Base-by-base conservation (phyloP, 2,797 vertebrate genomes). In the Sebastes iracundus region DNA sequence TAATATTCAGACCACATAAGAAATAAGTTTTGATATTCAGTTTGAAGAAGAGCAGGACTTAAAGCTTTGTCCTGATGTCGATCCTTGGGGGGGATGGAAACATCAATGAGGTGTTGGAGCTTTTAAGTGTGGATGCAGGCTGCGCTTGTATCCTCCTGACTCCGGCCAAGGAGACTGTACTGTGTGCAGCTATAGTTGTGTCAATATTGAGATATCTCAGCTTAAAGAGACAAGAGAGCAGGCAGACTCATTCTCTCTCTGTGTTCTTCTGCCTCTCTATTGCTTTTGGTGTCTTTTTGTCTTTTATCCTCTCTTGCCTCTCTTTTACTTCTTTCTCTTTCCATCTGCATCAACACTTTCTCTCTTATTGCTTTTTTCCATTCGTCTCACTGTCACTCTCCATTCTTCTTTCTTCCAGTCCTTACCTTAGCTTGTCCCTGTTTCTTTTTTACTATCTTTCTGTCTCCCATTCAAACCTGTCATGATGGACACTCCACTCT, bases 1-100 rank as follows among this genome's bases (percentile, higher is more conserved):
- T 71, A 33, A 81, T 77, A 70, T 89, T 85, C 81, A 69, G 55
- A 28, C 30, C 76, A 76, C 72, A 72, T 64, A 33, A 69, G 33
- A 65, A 65, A 83, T 30, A 71, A 75, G 62, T 79, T 86, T 83
- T 76, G 62, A 84, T 88, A 84, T 89, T 78, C 79, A 28, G 80
- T 85, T 90, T 90, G 88, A 92, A 92, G 85, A 86, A 20, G 80
- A 82, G 70, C 68, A 79, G 77, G 60, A 85, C 79, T 86, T 81
- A 68, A 75, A 65, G 74, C 76, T 77, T 86, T 79, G 76, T 87
- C 87, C 84, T 90, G 80, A 81, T 85, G 81, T 83, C 22, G 25
- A 81, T 81, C 85, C 86, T 79, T 18, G 12, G 8, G 67, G 85
- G 86, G 80, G 74, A 67, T 75, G 55, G 70, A 76, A 81, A 90